A percentile compares a stretch with the other conserved stretches of the same genome.
These are phyloP conservation scores for Alectoris magna DNA, from an alignment of 2,797 vertebrate species.

Conservation along the genomic window DNA sequence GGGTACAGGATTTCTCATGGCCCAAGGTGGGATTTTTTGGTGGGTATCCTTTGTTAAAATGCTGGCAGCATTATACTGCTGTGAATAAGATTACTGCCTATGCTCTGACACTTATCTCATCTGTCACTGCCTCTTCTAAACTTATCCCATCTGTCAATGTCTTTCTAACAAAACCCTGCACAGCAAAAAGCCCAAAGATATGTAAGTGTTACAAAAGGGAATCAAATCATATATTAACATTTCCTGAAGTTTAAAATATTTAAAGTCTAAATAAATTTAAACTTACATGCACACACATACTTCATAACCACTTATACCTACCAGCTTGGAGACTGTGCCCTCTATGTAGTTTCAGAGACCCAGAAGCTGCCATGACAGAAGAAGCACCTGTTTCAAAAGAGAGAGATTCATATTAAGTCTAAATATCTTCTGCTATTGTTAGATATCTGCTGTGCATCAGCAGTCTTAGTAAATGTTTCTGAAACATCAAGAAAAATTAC, in stretches of 20 bases:
- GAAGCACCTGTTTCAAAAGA: constrained; percentile 57
- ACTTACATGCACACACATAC: neutral
- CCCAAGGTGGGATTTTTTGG: neutral
- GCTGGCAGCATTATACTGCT: constrained; percentile 34
- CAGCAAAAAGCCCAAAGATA: constrained; percentile 17
- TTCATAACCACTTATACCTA: neutral
- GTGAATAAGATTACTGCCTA: constrained; percentile 43
- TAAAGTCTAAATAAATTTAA: neutral
- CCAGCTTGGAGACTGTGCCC: constrained; percentile 60
- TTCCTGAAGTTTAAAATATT: neutral
- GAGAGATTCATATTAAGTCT: neutral
- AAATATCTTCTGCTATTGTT: neutral
- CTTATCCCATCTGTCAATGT: constrained; percentile 60
- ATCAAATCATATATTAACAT: neutral
- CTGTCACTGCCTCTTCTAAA: constrained; percentile 61
- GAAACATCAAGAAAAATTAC: neutral
- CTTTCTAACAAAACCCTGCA: constrained; percentile 42
- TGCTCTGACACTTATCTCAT: constrained; percentile 62
- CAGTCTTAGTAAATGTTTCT: neutral
- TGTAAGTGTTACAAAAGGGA: neutral
- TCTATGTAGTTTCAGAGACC: constrained; percentile 48
- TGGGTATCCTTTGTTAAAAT: constrained; percentile 32
- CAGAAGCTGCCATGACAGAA: constrained; percentile 59
- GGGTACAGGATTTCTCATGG: neutral
- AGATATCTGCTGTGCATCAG: neutral